These are phyloP conservation scores for Nasonia vitripennis DNA, from an alignment of 1,140 invertebrate species.

Conservation along the genomic window DNA sequence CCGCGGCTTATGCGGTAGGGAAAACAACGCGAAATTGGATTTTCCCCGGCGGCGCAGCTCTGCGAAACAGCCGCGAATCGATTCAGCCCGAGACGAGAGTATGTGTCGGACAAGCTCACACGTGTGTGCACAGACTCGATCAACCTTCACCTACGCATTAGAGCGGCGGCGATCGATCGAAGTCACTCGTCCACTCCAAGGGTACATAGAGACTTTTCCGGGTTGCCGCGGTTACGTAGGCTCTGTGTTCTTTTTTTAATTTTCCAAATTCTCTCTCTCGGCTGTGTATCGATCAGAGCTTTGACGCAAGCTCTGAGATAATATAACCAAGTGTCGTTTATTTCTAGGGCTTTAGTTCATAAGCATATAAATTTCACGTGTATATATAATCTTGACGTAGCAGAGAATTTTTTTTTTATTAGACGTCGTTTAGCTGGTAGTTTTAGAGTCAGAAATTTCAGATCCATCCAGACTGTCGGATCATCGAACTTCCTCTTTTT, in stretches of 20 bases:
- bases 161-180: conserved; percentile 49
- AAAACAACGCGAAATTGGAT: conserved; percentile 26
- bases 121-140: conserved; percentile 19
- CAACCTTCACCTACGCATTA: conserved; percentile 53
- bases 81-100: conserved; percentile 40
- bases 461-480: neutral
- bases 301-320: neutral
- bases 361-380: too few relatives aligned
- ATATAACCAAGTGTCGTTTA: neutral
- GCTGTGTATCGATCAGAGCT: neutral
- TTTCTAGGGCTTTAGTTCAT: neutral
- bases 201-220: neutral
- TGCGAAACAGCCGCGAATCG: conserved; percentile 48
- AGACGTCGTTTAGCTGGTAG: too few relatives aligned
- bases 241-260: neutral
- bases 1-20: neutral
- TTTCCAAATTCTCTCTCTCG: neutral
- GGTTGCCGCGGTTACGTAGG: too few relatives aligned
- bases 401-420: neutral
- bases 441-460: neutral
- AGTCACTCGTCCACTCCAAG: neutral
- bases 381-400: neutral
- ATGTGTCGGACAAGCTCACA: neutral
- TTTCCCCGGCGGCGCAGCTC: neutral
- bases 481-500: conserved; percentile 55